phyloP scores from a whole-genome alignment of 1,140 invertebrate genomes.

The Papilio xuthus region DNA sequence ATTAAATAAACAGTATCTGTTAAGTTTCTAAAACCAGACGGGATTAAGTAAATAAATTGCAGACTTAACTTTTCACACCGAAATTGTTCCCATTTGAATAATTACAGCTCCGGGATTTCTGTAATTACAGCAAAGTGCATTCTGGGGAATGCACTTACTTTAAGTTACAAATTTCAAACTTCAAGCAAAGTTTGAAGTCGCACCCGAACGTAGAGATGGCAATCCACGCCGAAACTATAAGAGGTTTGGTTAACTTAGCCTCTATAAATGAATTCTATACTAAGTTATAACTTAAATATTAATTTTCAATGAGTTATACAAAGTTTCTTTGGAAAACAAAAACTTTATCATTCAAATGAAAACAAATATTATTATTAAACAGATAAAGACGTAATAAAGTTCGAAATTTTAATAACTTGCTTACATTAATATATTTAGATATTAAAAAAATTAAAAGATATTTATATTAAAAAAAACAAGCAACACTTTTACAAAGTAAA shows the following conservation, averaged over 20 bases:
- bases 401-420: not conserved
- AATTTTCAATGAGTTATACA: not conserved
- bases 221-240: not conserved
- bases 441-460: not conserved
- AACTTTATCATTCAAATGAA: not conserved
- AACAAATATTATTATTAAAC: not conserved
- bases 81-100: not conserved
- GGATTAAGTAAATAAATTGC: not conserved
- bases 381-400: not conserved
- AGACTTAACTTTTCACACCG: not conserved
- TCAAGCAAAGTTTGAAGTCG: constrained; percentile 24
- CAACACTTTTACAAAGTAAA: not conserved
- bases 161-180: constrained; percentile 34
- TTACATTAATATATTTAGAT: not conserved
- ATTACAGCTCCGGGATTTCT: constrained; percentile 2
- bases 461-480: not conserved
- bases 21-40: not conserved
- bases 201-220: constrained; percentile 6
- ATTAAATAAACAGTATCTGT: not conserved
- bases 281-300: not conserved
- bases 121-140: constrained; percentile 24
- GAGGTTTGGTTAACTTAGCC: constrained; percentile 7
- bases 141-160: constrained; percentile 30
- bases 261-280: not conserved
- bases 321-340: not conserved